Evolutionary conservation across 2,113 vertebrate genomes (phyloP).

Genomic region (Xenopus borealis): DNA sequence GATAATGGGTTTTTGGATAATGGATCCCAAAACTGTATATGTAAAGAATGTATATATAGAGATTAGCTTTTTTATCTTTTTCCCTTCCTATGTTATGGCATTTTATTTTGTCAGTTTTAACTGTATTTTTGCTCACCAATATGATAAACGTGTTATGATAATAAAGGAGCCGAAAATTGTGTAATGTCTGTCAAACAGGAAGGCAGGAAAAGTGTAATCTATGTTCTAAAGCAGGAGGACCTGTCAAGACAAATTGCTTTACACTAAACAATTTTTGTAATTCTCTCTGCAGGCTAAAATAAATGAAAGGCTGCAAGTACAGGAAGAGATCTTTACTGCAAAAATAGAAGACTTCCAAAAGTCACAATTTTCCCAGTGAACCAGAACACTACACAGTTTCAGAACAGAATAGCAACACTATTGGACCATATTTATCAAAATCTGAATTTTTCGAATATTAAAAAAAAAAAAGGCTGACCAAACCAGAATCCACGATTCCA

Average conservation of each 20-base stretch:
- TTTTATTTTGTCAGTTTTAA: too few relatives aligned
- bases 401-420: too few relatives aligned
- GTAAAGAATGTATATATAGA: too few relatives aligned
- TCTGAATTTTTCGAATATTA: too few relatives aligned
- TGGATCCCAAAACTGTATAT: too few relatives aligned
- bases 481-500: too few relatives aligned
- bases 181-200: constrained; percentile 68
- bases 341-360: constrained; percentile 66
- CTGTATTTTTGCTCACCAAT: constrained; percentile 15
- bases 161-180: constrained; percentile 56
- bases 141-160: constrained; percentile 64
- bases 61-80: too few relatives aligned
- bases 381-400: not conserved
- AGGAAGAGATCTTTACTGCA: constrained; percentile 64
- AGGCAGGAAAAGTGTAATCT: constrained; percentile 64
- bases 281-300: constrained; percentile 73
- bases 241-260: constrained; percentile 64
- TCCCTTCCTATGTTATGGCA: too few relatives aligned
- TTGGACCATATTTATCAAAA: too few relatives aligned
- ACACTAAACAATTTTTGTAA: constrained; percentile 53
- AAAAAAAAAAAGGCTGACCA: too few relatives aligned
- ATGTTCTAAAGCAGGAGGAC: constrained; percentile 56
- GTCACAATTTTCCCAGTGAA: constrained; percentile 49
- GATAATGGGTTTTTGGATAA: too few relatives aligned
- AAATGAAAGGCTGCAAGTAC: constrained; percentile 67